Evolutionary conservation across 2,797 vertebrate genomes (phyloP).

Genomic region (Clarias platycephalus): DNA sequence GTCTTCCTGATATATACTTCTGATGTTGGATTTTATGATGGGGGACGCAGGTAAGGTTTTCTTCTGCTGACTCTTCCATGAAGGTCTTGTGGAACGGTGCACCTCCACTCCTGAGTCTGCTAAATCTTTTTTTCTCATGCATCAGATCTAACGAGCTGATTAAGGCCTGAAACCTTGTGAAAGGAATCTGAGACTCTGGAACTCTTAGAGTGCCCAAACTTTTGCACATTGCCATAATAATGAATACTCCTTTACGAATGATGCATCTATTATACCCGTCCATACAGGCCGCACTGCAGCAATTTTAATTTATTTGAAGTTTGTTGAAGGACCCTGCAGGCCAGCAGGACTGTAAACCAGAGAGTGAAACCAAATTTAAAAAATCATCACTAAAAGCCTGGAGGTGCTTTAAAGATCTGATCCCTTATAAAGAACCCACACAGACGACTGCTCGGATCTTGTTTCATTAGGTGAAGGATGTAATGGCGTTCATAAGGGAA

Average conservation of each 20-base stretch:
- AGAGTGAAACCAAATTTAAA: constrained; percentile 7
- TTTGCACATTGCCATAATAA: too few relatives aligned
- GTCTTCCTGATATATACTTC: too few relatives aligned
- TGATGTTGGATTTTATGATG: too few relatives aligned
- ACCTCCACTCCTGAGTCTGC: too few relatives aligned
- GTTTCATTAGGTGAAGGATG: constrained; percentile 4
- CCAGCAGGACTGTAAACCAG: neutral
- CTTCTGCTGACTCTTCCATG: too few relatives aligned
- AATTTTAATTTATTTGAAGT: constrained; percentile 8
- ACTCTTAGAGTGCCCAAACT: too few relatives aligned
- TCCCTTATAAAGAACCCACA: neutral
- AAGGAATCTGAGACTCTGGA: too few relatives aligned
- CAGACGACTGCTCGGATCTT: neutral
- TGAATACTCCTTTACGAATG: neutral
- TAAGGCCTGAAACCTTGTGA: too few relatives aligned
- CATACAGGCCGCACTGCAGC: neutral
- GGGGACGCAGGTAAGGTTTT: too few relatives aligned
- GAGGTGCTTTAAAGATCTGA: constrained; percentile 17
- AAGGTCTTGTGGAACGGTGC: too few relatives aligned
- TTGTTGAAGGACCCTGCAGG: neutral
- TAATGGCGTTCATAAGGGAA: neutral
- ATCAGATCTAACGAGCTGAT: too few relatives aligned
- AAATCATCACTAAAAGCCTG: constrained; percentile 12
- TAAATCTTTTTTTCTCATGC: too few relatives aligned
- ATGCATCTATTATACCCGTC: neutral